phyloP scores from a whole-genome alignment of 2,797 vertebrate genomes.

The Pelochelys cantorii region DNA sequence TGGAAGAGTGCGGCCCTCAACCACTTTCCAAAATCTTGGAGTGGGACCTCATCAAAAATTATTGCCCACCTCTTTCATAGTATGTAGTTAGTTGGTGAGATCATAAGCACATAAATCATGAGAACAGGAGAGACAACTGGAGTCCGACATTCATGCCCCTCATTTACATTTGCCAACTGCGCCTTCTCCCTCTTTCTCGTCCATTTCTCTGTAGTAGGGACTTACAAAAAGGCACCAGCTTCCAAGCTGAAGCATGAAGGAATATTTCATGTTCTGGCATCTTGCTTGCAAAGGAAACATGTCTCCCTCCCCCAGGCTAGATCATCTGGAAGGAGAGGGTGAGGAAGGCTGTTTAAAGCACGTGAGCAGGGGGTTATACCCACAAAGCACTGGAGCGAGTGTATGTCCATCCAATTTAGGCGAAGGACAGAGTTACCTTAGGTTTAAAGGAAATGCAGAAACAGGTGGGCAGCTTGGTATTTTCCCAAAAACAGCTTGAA shows the following conservation, averaged over 20 bases:
- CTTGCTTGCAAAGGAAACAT: not conserved
- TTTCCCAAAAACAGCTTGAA: not conserved
- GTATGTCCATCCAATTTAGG: constrained; percentile 51
- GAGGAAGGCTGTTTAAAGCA: constrained; percentile 63
- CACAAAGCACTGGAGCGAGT: constrained; percentile 51
- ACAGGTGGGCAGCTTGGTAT: constrained; percentile 54
- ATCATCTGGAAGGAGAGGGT: not conserved
- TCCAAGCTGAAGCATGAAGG: not conserved
- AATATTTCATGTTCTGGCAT: not conserved
- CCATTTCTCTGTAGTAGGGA: not conserved
- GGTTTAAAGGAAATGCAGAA: constrained; percentile 58
- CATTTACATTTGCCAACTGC: not conserved
- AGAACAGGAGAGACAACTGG: not conserved
- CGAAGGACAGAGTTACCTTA: constrained; percentile 38
- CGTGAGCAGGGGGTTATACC: constrained; percentile 68
- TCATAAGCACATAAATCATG: not conserved
- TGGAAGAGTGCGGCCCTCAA: too few species aligned
- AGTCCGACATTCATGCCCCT: not conserved
- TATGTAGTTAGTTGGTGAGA: constrained; percentile 33
- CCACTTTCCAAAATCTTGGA: too few species aligned
- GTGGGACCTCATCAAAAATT: too few species aligned
- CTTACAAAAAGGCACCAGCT: constrained; percentile 15
- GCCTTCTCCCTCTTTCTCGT: not conserved
- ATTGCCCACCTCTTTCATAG: too few species aligned
- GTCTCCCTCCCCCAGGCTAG: not conserved